These are phyloP conservation scores for Drosophila auraria DNA, from an alignment of 1,140 invertebrate genomes.

Conservation along the genomic window DNA sequence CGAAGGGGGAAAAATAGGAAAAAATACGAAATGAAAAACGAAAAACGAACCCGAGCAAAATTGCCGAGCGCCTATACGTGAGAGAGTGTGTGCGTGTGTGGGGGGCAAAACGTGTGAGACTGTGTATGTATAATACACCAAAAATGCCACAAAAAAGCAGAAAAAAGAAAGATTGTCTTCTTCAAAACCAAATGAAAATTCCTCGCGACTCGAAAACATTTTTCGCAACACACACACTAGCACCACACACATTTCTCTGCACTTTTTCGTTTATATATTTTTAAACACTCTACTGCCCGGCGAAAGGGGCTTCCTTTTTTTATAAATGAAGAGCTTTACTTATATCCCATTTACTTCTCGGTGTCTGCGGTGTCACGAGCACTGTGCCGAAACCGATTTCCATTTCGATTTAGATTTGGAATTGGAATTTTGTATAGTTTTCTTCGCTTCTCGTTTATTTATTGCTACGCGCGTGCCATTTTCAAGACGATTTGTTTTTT, in stretches of 20 bases:
- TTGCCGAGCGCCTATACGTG: slow-evolving; percentile 18
- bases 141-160: slow-evolving; percentile 55
- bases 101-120: slow-evolving; percentile 70
- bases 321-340: slow-evolving; percentile 30
- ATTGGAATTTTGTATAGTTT: slow-evolving; percentile 12
- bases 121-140: slow-evolving; percentile 79
- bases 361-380: slow-evolving; percentile 26
- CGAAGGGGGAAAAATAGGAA: slow-evolving; percentile 7
- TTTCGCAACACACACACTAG: slow-evolving; percentile 8
- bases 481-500: slow-evolving; percentile 37
- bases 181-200: slow-evolving; percentile 66
- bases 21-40: slow-evolving; percentile 54
- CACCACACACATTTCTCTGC: slow-evolving; percentile 18
- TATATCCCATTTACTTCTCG: slow-evolving; percentile 51
- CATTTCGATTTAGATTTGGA: slow-evolving; percentile 5
- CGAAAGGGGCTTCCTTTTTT: slow-evolving; percentile 38
- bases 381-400: slow-evolving; percentile 21
- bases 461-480: slow-evolving; percentile 76
- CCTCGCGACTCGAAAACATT: slow-evolving; percentile 44
- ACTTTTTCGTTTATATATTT: slow-evolving; percentile 49
- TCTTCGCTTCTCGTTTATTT: slow-evolving; percentile 45
- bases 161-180: slow-evolving; percentile 49
- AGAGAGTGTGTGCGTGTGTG: slow-evolving; percentile 42
- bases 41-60: slow-evolving; percentile 39
- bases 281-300: slow-evolving; percentile 49